phyloP scores from a whole-genome alignment of 2,888 invertebrate species.

The Cylindroiulus punctatus region DNA sequence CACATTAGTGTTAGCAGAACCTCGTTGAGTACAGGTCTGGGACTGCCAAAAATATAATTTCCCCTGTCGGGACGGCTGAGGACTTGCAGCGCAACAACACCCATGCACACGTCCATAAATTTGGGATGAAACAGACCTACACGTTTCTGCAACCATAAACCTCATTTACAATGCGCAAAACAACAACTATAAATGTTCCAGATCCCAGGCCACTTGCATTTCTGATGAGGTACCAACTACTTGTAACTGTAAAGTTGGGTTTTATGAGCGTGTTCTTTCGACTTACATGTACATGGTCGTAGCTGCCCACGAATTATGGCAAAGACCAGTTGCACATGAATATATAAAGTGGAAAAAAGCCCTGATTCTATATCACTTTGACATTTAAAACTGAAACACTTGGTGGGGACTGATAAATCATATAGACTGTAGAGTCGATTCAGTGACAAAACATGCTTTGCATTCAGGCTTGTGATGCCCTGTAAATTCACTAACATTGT shows the following conservation, averaged over 20 bases:
- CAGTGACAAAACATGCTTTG: too few species aligned
- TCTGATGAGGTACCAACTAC: background rate
- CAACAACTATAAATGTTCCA: constrained; percentile 20
- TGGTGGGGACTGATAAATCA: too few species aligned
- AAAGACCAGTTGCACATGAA: too few species aligned
- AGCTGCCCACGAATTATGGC: background rate
- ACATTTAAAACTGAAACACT: too few species aligned
- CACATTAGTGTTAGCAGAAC: background rate
- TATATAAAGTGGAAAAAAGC: too few species aligned
- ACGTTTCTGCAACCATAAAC: constrained; percentile 9
- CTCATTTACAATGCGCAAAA: background rate
- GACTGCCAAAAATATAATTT: constrained; percentile 19
- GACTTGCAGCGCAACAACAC: constrained; percentile 1
- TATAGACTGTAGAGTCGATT: too few species aligned
- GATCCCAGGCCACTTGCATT: background rate
- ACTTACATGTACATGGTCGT: background rate
- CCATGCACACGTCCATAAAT: constrained; percentile 7
- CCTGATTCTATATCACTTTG: too few species aligned
- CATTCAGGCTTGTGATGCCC: too few species aligned
- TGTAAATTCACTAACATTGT: too few species aligned
- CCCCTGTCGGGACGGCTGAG: background rate
- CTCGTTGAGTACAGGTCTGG: background rate
- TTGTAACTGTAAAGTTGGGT: background rate
- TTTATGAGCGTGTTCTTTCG: background rate
- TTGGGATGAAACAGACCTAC: constrained; percentile 6